These are phyloP conservation scores for Scaeva pyrastri DNA, from an alignment of 2,888 invertebrate genomes.

Conservation along the genomic window DNA sequence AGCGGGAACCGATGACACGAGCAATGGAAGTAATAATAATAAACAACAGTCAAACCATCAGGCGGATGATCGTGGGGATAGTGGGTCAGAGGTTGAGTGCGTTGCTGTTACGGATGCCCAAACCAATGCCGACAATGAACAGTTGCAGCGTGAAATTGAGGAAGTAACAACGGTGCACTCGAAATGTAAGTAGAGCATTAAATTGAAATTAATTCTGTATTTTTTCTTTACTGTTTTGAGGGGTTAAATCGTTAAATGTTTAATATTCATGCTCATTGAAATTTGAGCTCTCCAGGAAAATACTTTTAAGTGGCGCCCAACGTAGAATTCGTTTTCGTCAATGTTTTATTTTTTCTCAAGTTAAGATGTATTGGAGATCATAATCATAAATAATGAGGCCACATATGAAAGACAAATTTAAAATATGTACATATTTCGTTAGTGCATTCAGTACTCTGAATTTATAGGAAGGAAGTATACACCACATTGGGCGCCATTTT, in stretches of 20 bases:
- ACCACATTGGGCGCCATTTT: no score
- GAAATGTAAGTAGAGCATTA: slow-evolving; percentile 77
- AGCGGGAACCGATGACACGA: slow-evolving; percentile 52
- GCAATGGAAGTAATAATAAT: slow-evolving; percentile 56
- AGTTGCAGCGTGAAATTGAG: slow-evolving; percentile 79
- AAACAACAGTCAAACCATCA: slow-evolving; percentile 54
- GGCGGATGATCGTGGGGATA: slow-evolving; percentile 58
- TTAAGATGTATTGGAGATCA: no score
- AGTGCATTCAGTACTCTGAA: no score
- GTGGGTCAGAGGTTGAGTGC: slow-evolving; percentile 71
- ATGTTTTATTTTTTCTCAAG: no score
- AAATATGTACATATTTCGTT: no score
- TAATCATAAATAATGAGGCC: no score
- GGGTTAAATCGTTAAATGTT: background rate
- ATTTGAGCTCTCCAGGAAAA: no score
- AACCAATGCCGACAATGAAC: slow-evolving; percentile 76
- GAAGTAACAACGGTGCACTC: slow-evolving; percentile 79
- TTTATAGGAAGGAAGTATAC: no score
- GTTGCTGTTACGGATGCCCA: slow-evolving; percentile 60
- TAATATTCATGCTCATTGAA: background rate
- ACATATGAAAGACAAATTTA: no score
- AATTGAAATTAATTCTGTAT: background rate
- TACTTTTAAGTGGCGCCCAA: no score
- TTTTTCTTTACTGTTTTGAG: background rate
- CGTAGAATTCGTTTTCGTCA: no score